Conservation (phyloP, 2,888 invertebrate species). For the Notocelia uddmanniana region DNA sequence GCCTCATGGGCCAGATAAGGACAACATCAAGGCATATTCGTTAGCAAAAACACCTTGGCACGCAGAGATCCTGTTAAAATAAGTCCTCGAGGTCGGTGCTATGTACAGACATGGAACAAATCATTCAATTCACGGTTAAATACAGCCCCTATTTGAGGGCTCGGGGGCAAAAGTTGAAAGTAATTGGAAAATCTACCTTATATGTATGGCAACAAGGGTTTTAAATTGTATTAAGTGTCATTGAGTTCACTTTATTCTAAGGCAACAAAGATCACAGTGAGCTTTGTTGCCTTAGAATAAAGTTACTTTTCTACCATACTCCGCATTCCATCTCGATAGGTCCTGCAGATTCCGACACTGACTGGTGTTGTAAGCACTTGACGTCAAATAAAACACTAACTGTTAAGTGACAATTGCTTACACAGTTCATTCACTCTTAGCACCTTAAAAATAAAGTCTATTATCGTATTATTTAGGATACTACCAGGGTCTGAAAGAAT, state of each 20-base stretch:
- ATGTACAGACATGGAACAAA: slow-evolving; percentile 74
- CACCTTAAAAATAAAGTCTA: neutral
- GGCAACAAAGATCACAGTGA: no score
- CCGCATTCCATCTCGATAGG: neutral
- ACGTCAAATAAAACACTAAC: neutral
- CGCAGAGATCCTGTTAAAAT: slow-evolving; percentile 64
- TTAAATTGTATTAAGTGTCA: no score
- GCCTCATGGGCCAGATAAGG: neutral
- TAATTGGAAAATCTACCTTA: slow-evolving; percentile 7
- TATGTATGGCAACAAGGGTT: neutral
- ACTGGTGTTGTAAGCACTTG: neutral
- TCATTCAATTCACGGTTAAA: slow-evolving; percentile 36
- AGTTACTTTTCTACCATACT: neutral
- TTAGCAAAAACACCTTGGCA: slow-evolving; percentile 61
- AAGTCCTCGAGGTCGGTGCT: slow-evolving; percentile 67
- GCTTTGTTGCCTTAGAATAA: neutral
- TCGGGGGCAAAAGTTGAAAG: neutral
- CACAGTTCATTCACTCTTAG: neutral
- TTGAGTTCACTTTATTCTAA: no score
- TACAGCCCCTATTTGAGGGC: neutral
- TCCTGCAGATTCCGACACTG: neutral
- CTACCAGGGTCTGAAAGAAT: no score
- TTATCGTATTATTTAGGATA: no score
- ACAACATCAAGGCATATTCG: neutral
- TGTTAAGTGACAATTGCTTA: neutral